Conservation (phyloP, 2,888 invertebrate genomes). For the Xylophagus ater region DNA sequence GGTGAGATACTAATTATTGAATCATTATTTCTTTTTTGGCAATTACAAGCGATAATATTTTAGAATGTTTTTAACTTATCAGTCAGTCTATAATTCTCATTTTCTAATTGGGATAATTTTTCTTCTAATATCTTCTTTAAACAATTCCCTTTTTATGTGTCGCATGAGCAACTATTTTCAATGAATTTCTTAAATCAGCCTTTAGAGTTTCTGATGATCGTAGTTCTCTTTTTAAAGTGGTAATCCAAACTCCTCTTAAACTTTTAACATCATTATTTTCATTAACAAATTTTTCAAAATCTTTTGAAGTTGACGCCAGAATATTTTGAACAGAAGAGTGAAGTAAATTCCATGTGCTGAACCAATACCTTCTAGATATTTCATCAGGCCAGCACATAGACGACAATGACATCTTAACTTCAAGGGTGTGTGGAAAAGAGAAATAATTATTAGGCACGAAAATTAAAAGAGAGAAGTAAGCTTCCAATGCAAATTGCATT, state of each 20-base stretch:
- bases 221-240: slow-evolving; percentile 49
- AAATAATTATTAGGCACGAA: too few species aligned
- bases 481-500: too few species aligned
- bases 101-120: slow-evolving; percentile 29
- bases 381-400: too few species aligned
- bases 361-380: too few species aligned
- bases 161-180: slow-evolving; percentile 38
- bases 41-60: too few species aligned
- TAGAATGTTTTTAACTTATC: too few species aligned
- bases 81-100: slow-evolving; percentile 32
- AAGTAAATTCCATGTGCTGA: too few species aligned
- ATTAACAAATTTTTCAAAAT: slow-evolving; percentile 51
- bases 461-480: too few species aligned
- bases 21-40: too few species aligned
- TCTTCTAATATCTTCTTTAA: slow-evolving; percentile 29
- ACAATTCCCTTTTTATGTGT: slow-evolving; percentile 31
- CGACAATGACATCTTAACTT: too few species aligned
- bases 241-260: slow-evolving; percentile 48
- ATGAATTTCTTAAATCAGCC: slow-evolving; percentile 32
- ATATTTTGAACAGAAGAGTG: slow-evolving; percentile 48
- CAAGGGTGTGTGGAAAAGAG: too few species aligned
- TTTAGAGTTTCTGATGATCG: slow-evolving; percentile 39
- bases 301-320: slow-evolving; percentile 45
- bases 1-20: too few species aligned
- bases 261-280: slow-evolving; percentile 46